These are phyloP conservation scores for Formica exsecta DNA, from an alignment of 1,140 invertebrate genomes.

Conservation along the genomic window DNA sequence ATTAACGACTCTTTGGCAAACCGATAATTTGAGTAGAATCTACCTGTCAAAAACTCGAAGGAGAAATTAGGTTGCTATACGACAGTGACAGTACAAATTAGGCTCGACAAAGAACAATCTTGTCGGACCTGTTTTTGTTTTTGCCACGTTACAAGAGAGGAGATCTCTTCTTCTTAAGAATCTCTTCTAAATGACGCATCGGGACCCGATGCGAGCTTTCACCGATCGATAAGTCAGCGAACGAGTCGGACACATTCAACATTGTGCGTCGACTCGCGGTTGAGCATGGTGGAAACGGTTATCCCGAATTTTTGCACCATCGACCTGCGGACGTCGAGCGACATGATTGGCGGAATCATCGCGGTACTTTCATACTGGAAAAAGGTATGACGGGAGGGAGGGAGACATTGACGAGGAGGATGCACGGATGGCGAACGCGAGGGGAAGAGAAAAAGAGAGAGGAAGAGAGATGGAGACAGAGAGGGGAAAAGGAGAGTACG, in stretches of 20 bases:
- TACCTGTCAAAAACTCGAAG: neutral
- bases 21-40: neutral
- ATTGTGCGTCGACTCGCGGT: conserved; percentile 60
- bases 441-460: neutral
- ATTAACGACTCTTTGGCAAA: neutral
- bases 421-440: conserved; percentile 38
- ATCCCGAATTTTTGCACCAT: conserved; percentile 63
- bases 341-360: conserved; percentile 63
- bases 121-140: neutral
- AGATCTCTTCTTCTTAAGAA: conserved; percentile 23
- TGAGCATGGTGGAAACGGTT: conserved; percentile 61
- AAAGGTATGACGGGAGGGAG: conserved; percentile 36
- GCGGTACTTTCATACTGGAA: conserved; percentile 60
- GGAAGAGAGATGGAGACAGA: conserved; percentile 62
- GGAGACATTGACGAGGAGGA: conserved; percentile 48
- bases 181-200: conserved; percentile 36
- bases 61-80: conserved; percentile 26
- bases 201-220: conserved; percentile 33
- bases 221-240: conserved; percentile 57
- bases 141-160: too few species aligned
- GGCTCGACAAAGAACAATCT: neutral
- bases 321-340: conserved; percentile 58
- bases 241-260: conserved; percentile 56
- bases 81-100: conserved; percentile 1
- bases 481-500: conserved; percentile 72